Evolutionary conservation across 2,113 vertebrate genomes (phyloP).

Genomic region (Salvelinus namaycush): DNA sequence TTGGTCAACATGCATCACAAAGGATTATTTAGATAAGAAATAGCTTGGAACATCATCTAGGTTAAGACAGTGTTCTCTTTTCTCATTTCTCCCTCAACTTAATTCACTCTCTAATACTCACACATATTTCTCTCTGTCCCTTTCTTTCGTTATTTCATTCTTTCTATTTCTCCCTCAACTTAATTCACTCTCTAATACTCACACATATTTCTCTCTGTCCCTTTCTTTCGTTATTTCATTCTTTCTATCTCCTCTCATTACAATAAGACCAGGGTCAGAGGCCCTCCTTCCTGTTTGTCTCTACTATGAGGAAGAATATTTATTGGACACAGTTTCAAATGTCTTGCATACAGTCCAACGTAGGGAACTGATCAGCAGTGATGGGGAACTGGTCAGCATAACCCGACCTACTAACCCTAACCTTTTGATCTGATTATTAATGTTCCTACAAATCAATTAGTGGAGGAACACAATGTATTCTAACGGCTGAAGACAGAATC

Average conservation of each 20-base stretch:
- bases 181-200: slow-evolving; percentile 17
- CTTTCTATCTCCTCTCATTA: slow-evolving; percentile 39
- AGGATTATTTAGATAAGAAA: slow-evolving; percentile 40
- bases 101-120: slow-evolving; percentile 16
- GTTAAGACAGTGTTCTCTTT: slow-evolving; percentile 51
- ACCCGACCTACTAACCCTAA: background rate
- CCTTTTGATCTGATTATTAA: background rate
- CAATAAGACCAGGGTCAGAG: slow-evolving; percentile 44
- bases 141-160: slow-evolving; percentile 21
- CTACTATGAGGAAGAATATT: slow-evolving; percentile 32
- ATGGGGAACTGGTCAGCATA: background rate
- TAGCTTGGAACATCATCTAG: too few relatives aligned
- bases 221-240: slow-evolving; percentile 19
- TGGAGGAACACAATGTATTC: background rate
- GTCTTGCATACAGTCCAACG: background rate
- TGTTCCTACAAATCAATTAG: background rate
- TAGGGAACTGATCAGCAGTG: too few relatives aligned
- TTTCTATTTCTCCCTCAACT: slow-evolving; percentile 18
- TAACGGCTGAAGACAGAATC: background rate
- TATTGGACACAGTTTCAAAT: slow-evolving; percentile 18
- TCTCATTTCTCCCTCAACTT: slow-evolving; percentile 19
- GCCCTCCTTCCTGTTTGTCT: slow-evolving; percentile 28
- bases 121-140: background rate
- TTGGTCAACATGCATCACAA: slow-evolving; percentile 66
- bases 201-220: background rate